Evolutionary conservation across 2,113 vertebrate genomes (phyloP).

Genomic region (Chaetodon trifascialis): DNA sequence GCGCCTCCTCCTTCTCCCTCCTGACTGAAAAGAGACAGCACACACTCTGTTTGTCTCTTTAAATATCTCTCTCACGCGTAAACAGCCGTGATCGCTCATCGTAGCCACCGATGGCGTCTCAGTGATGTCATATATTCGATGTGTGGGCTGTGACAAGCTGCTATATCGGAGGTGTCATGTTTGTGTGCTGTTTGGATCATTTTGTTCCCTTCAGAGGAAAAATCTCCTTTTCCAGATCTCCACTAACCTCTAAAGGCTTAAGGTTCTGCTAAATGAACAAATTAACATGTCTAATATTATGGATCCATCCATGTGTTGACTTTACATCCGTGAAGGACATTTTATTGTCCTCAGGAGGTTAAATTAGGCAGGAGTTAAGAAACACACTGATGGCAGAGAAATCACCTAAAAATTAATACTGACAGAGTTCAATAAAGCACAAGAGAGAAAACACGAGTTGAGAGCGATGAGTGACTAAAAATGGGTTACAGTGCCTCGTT

Average conservation of each 20-base stretch:
- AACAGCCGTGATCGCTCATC: slow-evolving; percentile 3
- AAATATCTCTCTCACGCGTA: slow-evolving; percentile 19
- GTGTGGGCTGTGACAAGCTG: slow-evolving; percentile 20
- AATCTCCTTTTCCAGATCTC: not conserved
- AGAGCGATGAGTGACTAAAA: no score
- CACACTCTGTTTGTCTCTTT: slow-evolving; percentile 13
- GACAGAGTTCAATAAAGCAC: no score
- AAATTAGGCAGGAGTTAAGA: no score
- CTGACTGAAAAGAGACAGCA: slow-evolving; percentile 17
- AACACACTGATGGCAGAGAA: no score
- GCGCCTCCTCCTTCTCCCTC: slow-evolving; percentile 25
- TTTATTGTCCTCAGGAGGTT: no score
- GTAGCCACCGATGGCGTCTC: not conserved
- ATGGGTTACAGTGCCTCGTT: no score
- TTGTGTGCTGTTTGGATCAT: not conserved
- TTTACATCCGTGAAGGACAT: no score
- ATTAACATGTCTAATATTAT: not conserved
- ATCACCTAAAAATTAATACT: no score
- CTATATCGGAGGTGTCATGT: not conserved
- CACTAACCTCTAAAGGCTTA: not conserved
- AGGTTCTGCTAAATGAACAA: not conserved
- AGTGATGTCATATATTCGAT: slow-evolving; percentile 22
- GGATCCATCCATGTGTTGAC: no score
- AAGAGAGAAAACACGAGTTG: no score
- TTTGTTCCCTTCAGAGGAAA: not conserved